Conservation (phyloP, 2,797 vertebrate species). For the Gorsachius magnificus region DNA sequence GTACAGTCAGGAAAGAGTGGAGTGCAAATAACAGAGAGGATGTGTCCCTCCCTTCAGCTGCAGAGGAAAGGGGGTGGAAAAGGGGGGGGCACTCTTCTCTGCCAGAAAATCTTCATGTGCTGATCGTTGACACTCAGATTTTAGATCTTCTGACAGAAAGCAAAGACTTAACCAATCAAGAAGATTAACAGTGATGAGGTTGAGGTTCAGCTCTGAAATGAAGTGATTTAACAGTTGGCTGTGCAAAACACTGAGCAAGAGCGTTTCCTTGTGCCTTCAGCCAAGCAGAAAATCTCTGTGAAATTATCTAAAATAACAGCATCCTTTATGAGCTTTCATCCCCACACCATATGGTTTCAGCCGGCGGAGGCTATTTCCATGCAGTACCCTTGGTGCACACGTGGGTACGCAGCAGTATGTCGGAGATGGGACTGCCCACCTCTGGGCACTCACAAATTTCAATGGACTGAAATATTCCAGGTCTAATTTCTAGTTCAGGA, state of each 20-base stretch:
- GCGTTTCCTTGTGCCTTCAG: slow-evolving; percentile 82
- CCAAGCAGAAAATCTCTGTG: slow-evolving; percentile 83
- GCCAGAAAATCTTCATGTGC: neutral
- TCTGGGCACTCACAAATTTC: neutral
- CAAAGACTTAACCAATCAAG: slow-evolving; percentile 59
- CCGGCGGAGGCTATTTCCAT: neutral
- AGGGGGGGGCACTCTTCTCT: neutral
- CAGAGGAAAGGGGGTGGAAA: neutral
- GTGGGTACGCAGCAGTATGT: neutral
- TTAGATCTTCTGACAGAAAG: slow-evolving; percentile 64
- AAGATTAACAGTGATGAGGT: slow-evolving; percentile 59
- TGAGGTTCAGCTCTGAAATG: slow-evolving; percentile 55
- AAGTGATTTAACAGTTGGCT: slow-evolving; percentile 66
- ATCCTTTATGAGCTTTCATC: slow-evolving; percentile 83
- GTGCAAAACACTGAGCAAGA: slow-evolving; percentile 43
- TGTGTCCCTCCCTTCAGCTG: neutral
- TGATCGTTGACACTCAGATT: slow-evolving; percentile 26
- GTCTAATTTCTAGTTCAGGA: neutral
- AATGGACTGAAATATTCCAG: neutral
- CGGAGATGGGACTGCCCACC: neutral
- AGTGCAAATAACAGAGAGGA: neutral
- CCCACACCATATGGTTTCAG: slow-evolving; percentile 42
- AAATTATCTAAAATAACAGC: slow-evolving; percentile 83
- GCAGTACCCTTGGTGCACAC: neutral
- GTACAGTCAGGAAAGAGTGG: neutral